Conservation (phyloP, 1,140 invertebrate genomes). For the Magallana gigas region DNA sequence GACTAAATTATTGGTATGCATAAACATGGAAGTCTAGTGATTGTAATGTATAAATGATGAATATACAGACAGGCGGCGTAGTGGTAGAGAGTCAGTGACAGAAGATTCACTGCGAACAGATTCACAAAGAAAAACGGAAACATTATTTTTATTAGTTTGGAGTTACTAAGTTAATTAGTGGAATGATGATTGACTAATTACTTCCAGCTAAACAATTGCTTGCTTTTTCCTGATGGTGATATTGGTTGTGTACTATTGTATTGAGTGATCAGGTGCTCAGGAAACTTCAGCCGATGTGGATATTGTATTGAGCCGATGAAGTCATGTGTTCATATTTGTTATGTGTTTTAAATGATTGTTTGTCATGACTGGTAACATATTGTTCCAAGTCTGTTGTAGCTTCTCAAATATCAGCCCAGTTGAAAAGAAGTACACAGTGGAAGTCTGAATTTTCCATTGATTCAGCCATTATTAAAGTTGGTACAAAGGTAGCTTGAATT, state of each 20-base stretch:
- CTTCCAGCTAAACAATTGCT: neutral
- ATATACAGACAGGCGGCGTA: too few species aligned
- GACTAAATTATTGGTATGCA: slow-evolving; percentile 33
- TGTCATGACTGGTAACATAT: slow-evolving; percentile 36
- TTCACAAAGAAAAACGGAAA: too few species aligned
- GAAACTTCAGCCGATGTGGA: neutral
- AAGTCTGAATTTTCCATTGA: neutral
- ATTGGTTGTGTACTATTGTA: neutral
- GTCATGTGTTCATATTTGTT: neutral
- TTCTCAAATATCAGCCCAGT: slow-evolving; percentile 9
- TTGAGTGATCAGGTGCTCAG: neutral
- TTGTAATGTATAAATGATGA: slow-evolving; percentile 29
- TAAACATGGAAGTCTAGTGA: neutral
- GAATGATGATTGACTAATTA: too few species aligned
- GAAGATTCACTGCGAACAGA: too few species aligned
- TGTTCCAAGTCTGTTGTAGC: neutral
- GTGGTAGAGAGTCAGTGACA: too few species aligned
- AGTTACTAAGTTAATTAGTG: too few species aligned
- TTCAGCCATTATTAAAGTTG: neutral
- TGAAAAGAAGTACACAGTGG: neutral
- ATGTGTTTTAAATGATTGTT: slow-evolving; percentile 18
- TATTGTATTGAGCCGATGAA: neutral
- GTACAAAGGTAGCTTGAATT: neutral
- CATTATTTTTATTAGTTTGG: too few species aligned
- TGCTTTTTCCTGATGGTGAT: slow-evolving; percentile 4